Conservation (phyloP, 64 coral and sea anemone genomes). For the Porites lutea region DNA sequence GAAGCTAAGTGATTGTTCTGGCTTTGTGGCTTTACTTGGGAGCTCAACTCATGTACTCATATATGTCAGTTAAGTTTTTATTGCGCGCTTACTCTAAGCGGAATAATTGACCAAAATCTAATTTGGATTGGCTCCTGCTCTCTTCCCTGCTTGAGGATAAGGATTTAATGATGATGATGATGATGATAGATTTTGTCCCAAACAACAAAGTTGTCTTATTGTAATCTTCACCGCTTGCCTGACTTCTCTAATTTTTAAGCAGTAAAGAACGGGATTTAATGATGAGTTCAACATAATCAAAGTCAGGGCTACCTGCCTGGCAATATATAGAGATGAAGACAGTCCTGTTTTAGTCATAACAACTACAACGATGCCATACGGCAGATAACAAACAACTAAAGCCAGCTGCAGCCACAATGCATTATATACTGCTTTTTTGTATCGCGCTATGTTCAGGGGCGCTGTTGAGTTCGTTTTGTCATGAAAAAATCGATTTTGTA, state of each 20-base stretch:
- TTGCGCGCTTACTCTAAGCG: no score
- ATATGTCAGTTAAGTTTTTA: no score
- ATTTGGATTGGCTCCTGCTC: no score
- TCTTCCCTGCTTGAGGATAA: no score
- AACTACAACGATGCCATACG: background rate
- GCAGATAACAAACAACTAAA: conserved; percentile 13
- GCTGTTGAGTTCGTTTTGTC: background rate
- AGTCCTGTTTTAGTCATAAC: background rate
- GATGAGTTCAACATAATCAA: conserved; percentile 6
- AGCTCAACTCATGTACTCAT: no score
- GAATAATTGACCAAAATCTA: no score
- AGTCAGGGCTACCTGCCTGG: background rate
- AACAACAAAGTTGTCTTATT: background rate
- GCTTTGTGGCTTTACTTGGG: no score
- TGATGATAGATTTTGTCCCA: background rate
- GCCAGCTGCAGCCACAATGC: conserved; percentile 25
- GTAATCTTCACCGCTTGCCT: background rate
- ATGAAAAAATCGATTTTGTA: background rate
- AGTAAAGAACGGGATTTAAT: background rate
- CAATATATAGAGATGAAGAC: background rate
- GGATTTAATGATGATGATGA: no score
- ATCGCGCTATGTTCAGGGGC: background rate
- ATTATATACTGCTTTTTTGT: conserved; percentile 20
- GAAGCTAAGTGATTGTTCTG: no score
- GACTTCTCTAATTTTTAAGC: background rate